Evolutionary conservation across 1,140 invertebrate genomes (phyloP), one percentile per base, ranked within the genome.

Genomic region (Gyrodactylus bullatarudis): DNA sequence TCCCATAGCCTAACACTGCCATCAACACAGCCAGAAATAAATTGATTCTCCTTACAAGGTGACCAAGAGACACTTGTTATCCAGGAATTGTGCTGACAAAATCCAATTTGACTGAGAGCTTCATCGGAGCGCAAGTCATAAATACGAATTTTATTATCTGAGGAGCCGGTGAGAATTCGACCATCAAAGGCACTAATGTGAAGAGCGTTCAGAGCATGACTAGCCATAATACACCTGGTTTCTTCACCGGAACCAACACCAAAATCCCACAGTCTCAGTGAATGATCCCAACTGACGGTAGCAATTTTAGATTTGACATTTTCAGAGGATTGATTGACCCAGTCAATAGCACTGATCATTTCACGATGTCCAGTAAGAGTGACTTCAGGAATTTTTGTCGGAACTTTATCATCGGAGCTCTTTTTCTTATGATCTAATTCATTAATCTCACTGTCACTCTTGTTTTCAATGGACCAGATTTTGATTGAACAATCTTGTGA

Each of bases 1-100:
- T 99, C 94, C 94, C 94, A 99, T 27, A 96, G 80, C 82, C 97
- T 97, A 23, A 94, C 85, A 27, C 87, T 79, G 74, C 86, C 86
- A 79, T 99, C 94, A 80, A 93, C 90, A 20, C 88, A 86, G 1
- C 89, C 91, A 19, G 91, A 95, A 1, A 97, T 84, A 80, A 98
- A 97, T 20, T 90, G 82, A 78, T 89, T 83, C 78, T 90, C 86
- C 75, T 88, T 83, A 0, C 84, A 85, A n/a, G 83, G 85, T 0
- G 89, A 91, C 93, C 94, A 99, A 74, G 84, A 82, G 0, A 96
- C 89, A 69, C 85, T 84, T 70, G 88, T 86, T 0, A 97, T 87
- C 92, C 91, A 96, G 26, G 88, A 86, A 23, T 82, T 86, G 80
- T 99, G 93, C 0, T 90, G 92, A 0, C 87, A 87, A 78, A 87